A percentile compares a stretch with the other conserved stretches of the same genome.
Conservation (phyloP, 2,888 invertebrate species). For the Minunthozetes semirufus region DNA sequence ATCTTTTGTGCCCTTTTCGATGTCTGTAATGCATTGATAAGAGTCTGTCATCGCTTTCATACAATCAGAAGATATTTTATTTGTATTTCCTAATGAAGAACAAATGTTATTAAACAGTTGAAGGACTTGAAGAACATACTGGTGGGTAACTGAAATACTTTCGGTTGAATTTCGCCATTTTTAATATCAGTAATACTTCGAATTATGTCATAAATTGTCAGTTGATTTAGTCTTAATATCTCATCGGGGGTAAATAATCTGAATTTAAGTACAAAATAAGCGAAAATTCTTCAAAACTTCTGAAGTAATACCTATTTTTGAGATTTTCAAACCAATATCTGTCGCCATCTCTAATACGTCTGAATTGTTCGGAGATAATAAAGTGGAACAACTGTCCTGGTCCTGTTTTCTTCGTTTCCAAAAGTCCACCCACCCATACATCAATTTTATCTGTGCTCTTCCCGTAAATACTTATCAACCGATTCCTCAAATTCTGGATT, state of each 20-base stretch:
- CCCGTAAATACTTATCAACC: not conserved
- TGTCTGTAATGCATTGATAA: not conserved
- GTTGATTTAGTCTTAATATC: conserved; percentile 50
- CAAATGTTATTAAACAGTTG: not conserved
- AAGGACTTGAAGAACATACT: conserved; percentile 35
- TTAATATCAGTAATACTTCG: conserved; percentile 52
- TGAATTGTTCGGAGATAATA: conserved; percentile 56
- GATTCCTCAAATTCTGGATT: not conserved
- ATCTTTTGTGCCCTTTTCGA: not conserved
- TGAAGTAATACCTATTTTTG: conserved; percentile 42
- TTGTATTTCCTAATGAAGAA: not conserved
- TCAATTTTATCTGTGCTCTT: conserved; percentile 51
- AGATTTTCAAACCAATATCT: conserved; percentile 57
- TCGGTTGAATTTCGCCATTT: conserved; percentile 50
- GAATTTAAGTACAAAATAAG: conserved; percentile 38
- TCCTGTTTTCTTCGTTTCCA: conserved; percentile 52
- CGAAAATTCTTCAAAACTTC: conserved; percentile 31
- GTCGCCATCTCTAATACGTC: conserved; percentile 55
- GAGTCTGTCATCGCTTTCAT: not conserved
- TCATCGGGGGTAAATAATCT: conserved; percentile 52
- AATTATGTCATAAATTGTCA: conserved; percentile 53
- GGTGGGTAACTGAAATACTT: conserved; percentile 52
- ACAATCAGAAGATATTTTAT: not conserved
- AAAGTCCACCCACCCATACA: conserved; percentile 56
- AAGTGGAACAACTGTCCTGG: conserved; percentile 54